phyloP scores from a whole-genome alignment of 92 coral and sea anemone genomes.

The Ricordea florida region DNA sequence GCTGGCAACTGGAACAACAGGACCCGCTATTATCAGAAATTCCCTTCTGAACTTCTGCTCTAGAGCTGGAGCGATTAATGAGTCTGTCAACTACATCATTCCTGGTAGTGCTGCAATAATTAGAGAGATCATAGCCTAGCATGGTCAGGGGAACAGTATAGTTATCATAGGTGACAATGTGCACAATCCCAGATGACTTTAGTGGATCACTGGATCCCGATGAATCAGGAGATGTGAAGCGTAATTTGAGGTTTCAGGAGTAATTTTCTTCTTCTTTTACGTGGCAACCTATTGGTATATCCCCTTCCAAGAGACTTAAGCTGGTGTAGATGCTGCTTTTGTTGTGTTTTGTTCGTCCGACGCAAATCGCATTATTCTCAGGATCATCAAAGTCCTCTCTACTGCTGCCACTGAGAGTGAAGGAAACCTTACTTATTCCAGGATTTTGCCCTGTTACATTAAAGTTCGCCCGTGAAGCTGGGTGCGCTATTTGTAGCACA shows the following conservation, averaged over 20 bases:
- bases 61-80: neutral
- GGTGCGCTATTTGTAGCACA: constrained; percentile 12
- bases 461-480: constrained; percentile 31
- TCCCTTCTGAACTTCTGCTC: neutral
- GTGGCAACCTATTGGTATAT: constrained; percentile 55
- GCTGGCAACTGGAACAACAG: no score
- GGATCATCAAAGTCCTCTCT: constrained; percentile 27
- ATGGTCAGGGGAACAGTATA: constrained; percentile 43
- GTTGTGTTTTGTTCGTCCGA: neutral
- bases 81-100: constrained; percentile 2
- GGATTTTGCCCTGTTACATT: constrained; percentile 19
- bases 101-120: neutral
- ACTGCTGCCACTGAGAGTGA: constrained; percentile 26
- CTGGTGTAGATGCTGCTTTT: constrained; percentile 32
- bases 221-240: constrained; percentile 6
- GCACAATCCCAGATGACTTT: constrained; percentile 41
- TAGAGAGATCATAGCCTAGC: constrained; percentile 15
- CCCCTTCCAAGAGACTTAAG: constrained; percentile 12
- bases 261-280: neutral
- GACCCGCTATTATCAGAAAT: neutral
- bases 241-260: neutral
- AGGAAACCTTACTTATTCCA: constrained; percentile 53
- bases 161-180: constrained; percentile 1
- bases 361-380: constrained; percentile 23
- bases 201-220: constrained; percentile 1